Base-by-base conservation (phyloP, 2,797 vertebrate species). In the Amphiprion clarkii region DNA sequence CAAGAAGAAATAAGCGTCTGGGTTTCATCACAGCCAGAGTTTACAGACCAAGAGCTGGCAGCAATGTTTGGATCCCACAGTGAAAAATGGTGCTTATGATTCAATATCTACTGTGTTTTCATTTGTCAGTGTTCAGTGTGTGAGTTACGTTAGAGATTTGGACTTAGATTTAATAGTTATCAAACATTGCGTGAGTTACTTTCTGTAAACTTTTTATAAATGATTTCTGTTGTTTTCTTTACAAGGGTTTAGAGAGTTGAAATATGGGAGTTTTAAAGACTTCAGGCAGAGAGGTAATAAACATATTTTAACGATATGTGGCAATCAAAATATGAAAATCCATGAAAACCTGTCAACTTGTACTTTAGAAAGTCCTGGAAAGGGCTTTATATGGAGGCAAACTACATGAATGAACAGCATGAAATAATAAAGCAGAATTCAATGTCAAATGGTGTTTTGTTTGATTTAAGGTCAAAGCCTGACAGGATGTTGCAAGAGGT, bases 1-100 rank as follows among this genome's bases (percentile, higher is more conserved):
- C 10, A 0, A 72, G 71, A 29, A 83, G 62, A 5, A 17, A 2
- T 17, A 67, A 58, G 0, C 78, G 51, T 0, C 14, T 84, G 8
- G 39, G 58, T 44, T 67, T 62, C 0, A 68, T 86, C 62, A 9
- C 42, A 52, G 29, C 1, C 56, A 14, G 0, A 62, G 80, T 71
- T 39, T 93, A 90, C 1, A 55, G 79, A 10, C 81, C 82, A 0
- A 36, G 80, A 23, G 49, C 78, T 7, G 16, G 87, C 0, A 42
- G 46, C 6, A 2, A 36, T 1, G 56, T 88, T 55, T 76, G 65
- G 31, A 31, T 77, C 8, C 46, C 2, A 71, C 74, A 64, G 3
- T 67, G 83, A 72, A 53, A 16, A 78, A 49, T 25, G 3, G 19
- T 14, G 14, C 1, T 29, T 19, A 67, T 42, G 31, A 16, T 3